Evolutionary conservation across 2,888 invertebrate species (phyloP).

Genomic region (Empis livida): DNA sequence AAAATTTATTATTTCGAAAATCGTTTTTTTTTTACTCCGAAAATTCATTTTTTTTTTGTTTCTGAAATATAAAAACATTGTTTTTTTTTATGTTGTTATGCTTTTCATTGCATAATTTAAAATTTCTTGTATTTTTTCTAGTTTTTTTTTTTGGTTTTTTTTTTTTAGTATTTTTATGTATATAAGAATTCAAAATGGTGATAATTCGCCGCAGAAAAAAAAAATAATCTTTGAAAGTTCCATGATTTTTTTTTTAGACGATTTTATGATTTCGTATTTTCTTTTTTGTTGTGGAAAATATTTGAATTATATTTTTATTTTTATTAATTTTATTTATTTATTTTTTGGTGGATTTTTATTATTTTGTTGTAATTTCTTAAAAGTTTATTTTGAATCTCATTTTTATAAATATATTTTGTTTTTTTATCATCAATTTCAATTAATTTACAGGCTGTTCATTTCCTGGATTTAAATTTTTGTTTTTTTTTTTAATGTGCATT

Average conservation of each 20-base stretch:
- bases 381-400: background rate
- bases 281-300: no score
- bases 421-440: no score
- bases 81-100: conserved; percentile 7
- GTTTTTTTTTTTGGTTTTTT: conserved; percentile 1
- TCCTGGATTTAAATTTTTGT: no score
- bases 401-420: no score
- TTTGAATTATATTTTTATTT: no score
- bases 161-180: conserved; percentile 6
- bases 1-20: no score
- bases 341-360: background rate
- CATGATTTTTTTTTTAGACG: no score
- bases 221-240: no score
- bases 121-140: conserved; percentile 6
- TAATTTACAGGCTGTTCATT: no score
- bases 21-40: background rate
- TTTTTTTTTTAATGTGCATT: background rate
- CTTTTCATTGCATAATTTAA: conserved; percentile 13
- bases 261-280: no score
- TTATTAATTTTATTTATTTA: background rate
- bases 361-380: background rate
- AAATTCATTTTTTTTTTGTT: conserved; percentile 1
- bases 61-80: conserved; percentile 2
- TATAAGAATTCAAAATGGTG: conserved; percentile 12
- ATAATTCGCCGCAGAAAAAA: no score